Evolutionary conservation across 1,140 invertebrate species (phyloP).

Genomic region (Ephestia elutella): DNA sequence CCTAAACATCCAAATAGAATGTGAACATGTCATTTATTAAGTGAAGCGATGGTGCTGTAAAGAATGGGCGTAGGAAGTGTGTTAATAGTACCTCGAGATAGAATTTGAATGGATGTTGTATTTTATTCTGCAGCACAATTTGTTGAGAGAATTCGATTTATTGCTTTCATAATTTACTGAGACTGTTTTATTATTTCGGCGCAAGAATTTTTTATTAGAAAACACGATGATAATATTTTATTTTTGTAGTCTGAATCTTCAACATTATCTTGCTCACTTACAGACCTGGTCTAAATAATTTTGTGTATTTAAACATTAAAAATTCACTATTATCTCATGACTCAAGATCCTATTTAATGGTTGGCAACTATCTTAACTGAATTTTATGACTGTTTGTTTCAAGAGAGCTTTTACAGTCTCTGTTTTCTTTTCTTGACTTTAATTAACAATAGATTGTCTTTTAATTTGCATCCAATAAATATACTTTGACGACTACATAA

Average conservation of each 20-base stretch:
- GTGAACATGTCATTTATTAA: conserved; percentile 26
- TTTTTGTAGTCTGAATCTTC: not conserved
- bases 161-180: conserved; percentile 4
- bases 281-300: no score
- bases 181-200: not conserved
- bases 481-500: not conserved
- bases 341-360: no score
- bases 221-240: conserved; percentile 7
- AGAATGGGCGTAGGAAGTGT: conserved; percentile 7
- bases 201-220: not conserved
- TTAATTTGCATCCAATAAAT: not conserved
- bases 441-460: conserved; percentile 11
- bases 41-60: conserved; percentile 4
- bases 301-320: no score
- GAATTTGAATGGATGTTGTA: conserved; percentile 8
- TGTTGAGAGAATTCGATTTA: not conserved
- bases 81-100: conserved; percentile 8
- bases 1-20: conserved; percentile 49
- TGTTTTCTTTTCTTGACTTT: not conserved
- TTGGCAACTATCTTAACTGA: no score
- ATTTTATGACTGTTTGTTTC: no score
- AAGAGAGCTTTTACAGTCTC: not conserved
- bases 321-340: no score
- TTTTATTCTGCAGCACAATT: not conserved
- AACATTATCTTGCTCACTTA: not conserved